Conservation (phyloP, 2,888 invertebrate genomes). For the Ptilodon capucinus region DNA sequence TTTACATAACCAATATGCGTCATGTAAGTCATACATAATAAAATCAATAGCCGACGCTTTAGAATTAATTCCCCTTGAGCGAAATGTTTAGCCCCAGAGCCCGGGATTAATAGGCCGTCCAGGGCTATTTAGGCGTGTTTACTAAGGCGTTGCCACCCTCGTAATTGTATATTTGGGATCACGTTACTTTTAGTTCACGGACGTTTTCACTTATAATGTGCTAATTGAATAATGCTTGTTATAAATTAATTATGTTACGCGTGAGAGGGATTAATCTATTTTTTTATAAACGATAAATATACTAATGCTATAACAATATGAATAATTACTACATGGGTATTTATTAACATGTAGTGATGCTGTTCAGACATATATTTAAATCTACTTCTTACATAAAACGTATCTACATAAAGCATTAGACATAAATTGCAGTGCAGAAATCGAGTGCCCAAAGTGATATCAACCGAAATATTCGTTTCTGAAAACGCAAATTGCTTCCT, state of each 20-base stretch:
- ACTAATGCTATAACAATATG: too few relatives aligned
- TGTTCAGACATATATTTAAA: too few relatives aligned
- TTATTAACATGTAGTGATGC: too few relatives aligned
- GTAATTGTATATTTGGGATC: conserved; percentile 30
- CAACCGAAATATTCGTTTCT: conserved; percentile 13
- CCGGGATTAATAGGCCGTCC: conserved; percentile 32
- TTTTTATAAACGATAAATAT: too few relatives aligned
- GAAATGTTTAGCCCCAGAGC: conserved; percentile 32
- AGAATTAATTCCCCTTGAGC: conserved; percentile 31
- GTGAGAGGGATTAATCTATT: too few relatives aligned
- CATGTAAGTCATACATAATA: neutral
- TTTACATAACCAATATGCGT: neutral
- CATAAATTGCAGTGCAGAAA: too few relatives aligned
- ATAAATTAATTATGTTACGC: too few relatives aligned
- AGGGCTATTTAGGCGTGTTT: conserved; percentile 28
- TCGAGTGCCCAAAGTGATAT: conserved; percentile 1
- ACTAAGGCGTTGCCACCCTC: conserved; percentile 28
- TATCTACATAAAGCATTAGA: too few relatives aligned
- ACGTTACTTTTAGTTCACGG: neutral
- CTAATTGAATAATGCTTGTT: neutral
- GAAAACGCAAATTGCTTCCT: conserved; percentile 28
- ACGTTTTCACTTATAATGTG: neutral
- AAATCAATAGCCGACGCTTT: conserved; percentile 21
- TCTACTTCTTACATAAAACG: too few relatives aligned
- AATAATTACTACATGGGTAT: too few relatives aligned